Base-by-base conservation (phyloP, 2,888 invertebrate genomes). In the Heliconius erato region DNA sequence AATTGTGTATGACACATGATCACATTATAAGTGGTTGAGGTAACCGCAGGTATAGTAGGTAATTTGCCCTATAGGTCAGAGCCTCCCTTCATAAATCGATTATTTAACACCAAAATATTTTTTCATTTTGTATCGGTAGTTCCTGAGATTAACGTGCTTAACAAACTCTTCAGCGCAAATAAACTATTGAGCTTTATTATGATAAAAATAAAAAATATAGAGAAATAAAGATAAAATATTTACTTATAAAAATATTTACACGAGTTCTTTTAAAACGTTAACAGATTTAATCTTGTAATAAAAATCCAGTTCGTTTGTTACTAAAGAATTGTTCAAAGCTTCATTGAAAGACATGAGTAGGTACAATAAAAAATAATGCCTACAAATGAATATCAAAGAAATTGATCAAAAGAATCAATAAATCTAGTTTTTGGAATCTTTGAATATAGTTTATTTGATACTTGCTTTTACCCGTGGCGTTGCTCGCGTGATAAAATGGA, bases 351-450 rank as follows among this genome's bases (percentile, higher is more conserved):
- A 54, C 5, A 23, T 40, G 12, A 23, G 40, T 11, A 23, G 5
- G 14, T 12, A 71, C 71, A 44, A 23, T 26, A 32, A 59, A 54
- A 76, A 35, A 14, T 35, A 35, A 1, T 76, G 9, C 54, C 54
- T 32, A 74, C 59, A 74, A 74, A 59, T 32, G 32, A 74, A 59
- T 59, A 76, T 76, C 59, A 76, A 76, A 76, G 74, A 54, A 59
- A 19, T 23, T 19, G 65, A 54, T 6, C 54, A 44, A 54, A 54
- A 2, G 54, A 54, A 54, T 74, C 28, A 74, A 74, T 63, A n/a
- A 63, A 65, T 26, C 65, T 65, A 28, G 26, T 28, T 65, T 65
- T 28, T 65, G 26, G 26, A 65, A n/a, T 26, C 54, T 23, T 54
- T 4, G 12, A 26, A 65, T 65, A 14, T 65, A n/a, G 12, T 65